Evolutionary conservation across 2,888 invertebrate species (phyloP), one percentile per base, ranked within the genome.

Genomic region (Cephus rjabovi): DNA sequence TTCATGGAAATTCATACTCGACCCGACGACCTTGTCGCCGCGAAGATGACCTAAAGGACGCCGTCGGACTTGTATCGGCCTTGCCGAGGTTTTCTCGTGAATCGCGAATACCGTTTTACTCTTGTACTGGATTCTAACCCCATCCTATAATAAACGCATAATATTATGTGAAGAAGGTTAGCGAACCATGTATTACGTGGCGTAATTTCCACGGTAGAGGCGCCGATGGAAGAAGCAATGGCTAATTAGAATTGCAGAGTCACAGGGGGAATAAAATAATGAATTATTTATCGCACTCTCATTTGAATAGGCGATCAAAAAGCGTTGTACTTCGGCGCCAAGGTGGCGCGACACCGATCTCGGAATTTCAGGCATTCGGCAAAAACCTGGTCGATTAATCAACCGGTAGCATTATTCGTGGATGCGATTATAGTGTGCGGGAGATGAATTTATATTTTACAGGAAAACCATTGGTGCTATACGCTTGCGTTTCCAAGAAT

Each of bases 341-440:
- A 75, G 71, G 71, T 75, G 77, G 75, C 77, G 77, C 77, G 77
- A 77, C 77, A 75, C 34, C 73, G n/a, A n/a, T 56, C 40, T 34
- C 34, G 76, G 78, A 78, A 78, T 75, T 78, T 73, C 11, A 71
- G 73, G 71, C 75, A 78, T 78, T 76, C 76, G 71, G 35, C 71
- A 78, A 78, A 78, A 78, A 76, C 78, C 75, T 75, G 75, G 40
- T 75, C 78, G 78, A 78, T 78, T 78, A 77, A 77, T 77, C 77
- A 77, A 40, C 40, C 40, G 40, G 40, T 56, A 56, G 23, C 40
- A 56, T 56, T 6, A 56, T 56, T 23, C 6, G 40, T 2, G 40
- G 23, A 56, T 56, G 9, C 40, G 40, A 15, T 23, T 56, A 56
- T 23, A 56, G 9, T 23, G 23, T 6, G 9, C 40, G 23, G 9